Conservation (phyloP, 2,888 invertebrate genomes). For the Hofmannophila pseudospretella region DNA sequence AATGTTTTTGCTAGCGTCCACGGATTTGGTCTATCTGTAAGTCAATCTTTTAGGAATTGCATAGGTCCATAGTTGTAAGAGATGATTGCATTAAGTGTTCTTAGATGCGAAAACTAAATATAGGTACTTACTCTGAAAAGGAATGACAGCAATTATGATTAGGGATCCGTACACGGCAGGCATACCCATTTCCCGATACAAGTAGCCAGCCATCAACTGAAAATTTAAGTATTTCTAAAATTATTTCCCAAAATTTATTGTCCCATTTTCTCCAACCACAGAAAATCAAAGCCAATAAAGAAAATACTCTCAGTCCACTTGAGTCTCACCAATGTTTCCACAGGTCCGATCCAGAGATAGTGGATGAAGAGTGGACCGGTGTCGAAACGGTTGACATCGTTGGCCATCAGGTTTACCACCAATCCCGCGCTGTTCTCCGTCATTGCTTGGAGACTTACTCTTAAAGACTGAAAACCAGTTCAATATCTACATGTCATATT, state of each 20-base stretch:
- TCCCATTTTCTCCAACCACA: too few species aligned
- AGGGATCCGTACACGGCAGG: conserved; percentile 73
- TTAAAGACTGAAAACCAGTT: conserved; percentile 43
- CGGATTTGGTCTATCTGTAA: too few species aligned
- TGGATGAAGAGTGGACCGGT: conserved; percentile 82
- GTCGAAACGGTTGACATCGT: conserved; percentile 87
- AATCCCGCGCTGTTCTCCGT: conserved; percentile 63
- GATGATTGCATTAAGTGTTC: too few species aligned
- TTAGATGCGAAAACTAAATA: too few species aligned
- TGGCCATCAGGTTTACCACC: conserved; percentile 82
- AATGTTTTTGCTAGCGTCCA: too few species aligned
- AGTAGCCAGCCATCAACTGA: conserved; percentile 66
- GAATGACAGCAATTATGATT: conserved; percentile 64
- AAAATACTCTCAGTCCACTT: too few species aligned
- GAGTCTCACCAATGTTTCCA: conserved; percentile 78
- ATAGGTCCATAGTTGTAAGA: too few species aligned
- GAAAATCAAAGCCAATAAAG: too few species aligned
- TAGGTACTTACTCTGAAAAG: conserved; percentile 70
- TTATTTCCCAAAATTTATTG: too few species aligned
- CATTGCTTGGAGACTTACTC: conserved; percentile 61
- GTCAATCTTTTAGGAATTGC: too few species aligned
- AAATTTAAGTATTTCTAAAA: too few species aligned
- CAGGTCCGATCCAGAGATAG: conserved; percentile 86
- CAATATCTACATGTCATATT: too few species aligned
- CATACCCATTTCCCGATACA: conserved; percentile 73